Evolutionary conservation across 2,888 invertebrate genomes (phyloP).

Genomic region (Diarsia mendica): DNA sequence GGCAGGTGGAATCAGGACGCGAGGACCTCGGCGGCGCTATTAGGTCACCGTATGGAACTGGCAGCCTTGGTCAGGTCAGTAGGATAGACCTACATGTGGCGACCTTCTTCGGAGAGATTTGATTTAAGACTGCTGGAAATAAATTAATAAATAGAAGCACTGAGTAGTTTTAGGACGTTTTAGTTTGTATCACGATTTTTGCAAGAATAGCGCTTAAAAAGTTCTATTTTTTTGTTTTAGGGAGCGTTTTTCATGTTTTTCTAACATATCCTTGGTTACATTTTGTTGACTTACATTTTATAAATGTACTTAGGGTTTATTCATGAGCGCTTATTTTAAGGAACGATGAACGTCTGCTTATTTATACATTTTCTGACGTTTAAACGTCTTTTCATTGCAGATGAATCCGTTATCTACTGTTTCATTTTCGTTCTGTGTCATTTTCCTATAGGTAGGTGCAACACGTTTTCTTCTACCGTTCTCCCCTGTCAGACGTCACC

Average conservation of each 20-base stretch:
- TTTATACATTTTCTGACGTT: background rate
- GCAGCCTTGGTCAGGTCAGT: slow-evolving; percentile 15
- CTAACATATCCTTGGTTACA: background rate
- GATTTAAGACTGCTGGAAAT: background rate
- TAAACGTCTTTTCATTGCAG: background rate
- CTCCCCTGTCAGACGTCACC: no score
- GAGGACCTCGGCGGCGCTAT: slow-evolving; percentile 23
- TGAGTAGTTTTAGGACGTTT: background rate
- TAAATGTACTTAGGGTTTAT: background rate
- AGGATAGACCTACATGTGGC: background rate
- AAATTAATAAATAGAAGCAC: background rate
- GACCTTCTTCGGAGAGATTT: slow-evolving; percentile 2
- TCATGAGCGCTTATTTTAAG: background rate
- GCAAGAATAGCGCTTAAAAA: background rate
- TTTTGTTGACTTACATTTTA: background rate
- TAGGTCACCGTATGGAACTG: slow-evolving; percentile 29
- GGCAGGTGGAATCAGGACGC: slow-evolving; percentile 28
- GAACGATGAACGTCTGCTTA: background rate
- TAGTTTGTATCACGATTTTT: background rate
- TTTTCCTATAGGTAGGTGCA: no score
- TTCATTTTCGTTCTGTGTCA: no score
- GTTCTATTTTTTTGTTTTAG: background rate
- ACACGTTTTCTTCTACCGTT: no score
- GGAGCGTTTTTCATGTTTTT: background rate
- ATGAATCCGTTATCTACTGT: no score